A percentile compares a stretch with the other conserved stretches of the same genome.
Evolutionary conservation across 2,113 vertebrate genomes (phyloP).

Genomic region (Otus sunia): DNA sequence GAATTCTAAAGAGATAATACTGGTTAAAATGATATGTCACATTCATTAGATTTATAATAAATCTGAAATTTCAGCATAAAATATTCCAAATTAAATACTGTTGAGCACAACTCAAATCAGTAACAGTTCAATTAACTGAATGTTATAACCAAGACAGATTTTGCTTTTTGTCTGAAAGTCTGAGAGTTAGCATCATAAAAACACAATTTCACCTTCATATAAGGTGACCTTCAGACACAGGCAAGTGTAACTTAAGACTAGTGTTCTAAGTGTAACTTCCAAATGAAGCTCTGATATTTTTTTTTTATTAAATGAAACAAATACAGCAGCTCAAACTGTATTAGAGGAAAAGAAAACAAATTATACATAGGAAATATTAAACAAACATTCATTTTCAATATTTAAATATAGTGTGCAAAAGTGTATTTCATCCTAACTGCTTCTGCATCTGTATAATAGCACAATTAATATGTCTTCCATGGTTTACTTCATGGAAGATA

Average conservation of each 20-base stretch:
- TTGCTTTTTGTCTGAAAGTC: neutral
- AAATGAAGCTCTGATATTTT: neutral
- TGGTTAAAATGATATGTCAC: neutral
- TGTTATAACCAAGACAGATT: neutral
- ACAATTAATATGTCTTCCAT: neutral
- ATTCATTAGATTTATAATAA: neutral
- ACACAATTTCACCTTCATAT: neutral
- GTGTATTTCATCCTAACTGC: neutral
- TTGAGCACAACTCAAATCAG: neutral
- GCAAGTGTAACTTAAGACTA: neutral
- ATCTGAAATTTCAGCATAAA: neutral
- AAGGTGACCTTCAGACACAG: neutral
- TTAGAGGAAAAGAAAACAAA: neutral
- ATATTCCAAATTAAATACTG: neutral
- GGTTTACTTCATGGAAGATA: slow-evolving; percentile 12
- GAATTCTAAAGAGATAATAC: neutral
- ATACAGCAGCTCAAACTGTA: neutral
- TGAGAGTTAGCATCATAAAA: neutral
- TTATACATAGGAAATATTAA: neutral
- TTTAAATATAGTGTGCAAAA: neutral
- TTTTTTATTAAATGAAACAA: neutral
- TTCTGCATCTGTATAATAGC: neutral
- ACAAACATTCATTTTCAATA: neutral
- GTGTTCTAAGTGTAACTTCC: neutral
- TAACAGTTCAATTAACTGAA: neutral